Base-by-base conservation (phyloP, 1,140 invertebrate genomes). In the Aphelenchoides besseyi region DNA sequence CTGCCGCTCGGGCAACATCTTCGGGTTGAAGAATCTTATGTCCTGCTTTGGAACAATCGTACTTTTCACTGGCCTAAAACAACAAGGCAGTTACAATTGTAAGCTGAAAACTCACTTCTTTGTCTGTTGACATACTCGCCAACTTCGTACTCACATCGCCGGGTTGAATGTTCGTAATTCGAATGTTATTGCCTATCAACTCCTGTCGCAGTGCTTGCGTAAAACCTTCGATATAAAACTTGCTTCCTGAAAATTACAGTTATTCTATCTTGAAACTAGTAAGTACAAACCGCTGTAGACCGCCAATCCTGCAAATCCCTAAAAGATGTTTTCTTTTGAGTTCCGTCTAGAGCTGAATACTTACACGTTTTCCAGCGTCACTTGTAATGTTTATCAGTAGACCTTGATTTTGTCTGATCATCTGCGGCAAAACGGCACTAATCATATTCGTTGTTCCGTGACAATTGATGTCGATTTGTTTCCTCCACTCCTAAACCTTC, bases 161-260 rank as follows among this genome's bases (percentile, higher is more conserved):
- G 8, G 86, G 86, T 63, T 87, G 86, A 61, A 87, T 82, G 75
- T 84, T 86, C 3, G 86, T 87, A 18, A 87, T 82, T 29, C 78
- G 76, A 37, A 87, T 75, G 30, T 84, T 85, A 63, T 74, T 71
- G 1, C 84, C 79, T 23, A 79, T 72, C 8, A 86, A 72, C 71
- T 87, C 86, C 23, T 82, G 78, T 41, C 86, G 77, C 62, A 87
- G 69, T 9, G 80, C 86, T 68, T 86, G 85, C 0, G 85, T 85
- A 57, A 87, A 72, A 23, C 86, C 86, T 69, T 87, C 86, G 59
- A 87, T 79, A 73, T 85, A 87, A 71, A 87, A 87, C 79, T 87
- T 87, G 8, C 85, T 85, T 9, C 86, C 86, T 23, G 85, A 86
- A 61, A 48, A 16, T 23, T 16, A 48, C 12, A 48, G 41, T 23